Conservation (phyloP, 2,797 vertebrate species). For the Periophthalmus magnuspinnatus region DNA sequence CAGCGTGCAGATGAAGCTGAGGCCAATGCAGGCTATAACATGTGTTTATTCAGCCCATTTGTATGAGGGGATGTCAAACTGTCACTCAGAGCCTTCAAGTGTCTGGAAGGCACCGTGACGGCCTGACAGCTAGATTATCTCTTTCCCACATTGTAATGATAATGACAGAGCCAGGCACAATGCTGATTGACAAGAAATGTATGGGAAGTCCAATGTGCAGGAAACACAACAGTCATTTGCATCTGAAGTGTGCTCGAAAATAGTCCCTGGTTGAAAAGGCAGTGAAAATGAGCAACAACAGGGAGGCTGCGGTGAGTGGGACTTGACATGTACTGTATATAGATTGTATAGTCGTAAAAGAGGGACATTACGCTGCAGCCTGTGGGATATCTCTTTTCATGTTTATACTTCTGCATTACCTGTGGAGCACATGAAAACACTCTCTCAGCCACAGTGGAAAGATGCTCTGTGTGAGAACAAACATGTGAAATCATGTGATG, state of each 20-base stretch:
- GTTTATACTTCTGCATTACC: conserved; percentile 15
- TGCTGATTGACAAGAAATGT: conserved; percentile 42
- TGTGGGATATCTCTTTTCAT: not conserved
- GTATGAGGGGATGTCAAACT: conserved; percentile 29
- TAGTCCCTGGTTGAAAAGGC: conserved; percentile 6
- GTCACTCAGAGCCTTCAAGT: conserved; percentile 43
- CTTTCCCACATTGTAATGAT: conserved; percentile 25
- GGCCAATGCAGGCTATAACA: conserved; percentile 15
- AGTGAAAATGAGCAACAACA: not conserved
- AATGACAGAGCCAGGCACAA: conserved; percentile 18
- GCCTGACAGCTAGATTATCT: conserved; percentile 50
- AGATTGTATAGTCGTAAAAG: not conserved
- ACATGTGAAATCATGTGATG: conserved; percentile 41
- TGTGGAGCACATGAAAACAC: conserved; percentile 26
- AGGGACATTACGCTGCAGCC: conserved; percentile 9
- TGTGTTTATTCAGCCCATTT: conserved; percentile 29
- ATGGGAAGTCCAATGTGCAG: conserved; percentile 19
- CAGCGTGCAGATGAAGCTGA: conserved; percentile 4
- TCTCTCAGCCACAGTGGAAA: conserved; percentile 13
- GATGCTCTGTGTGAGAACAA: conserved; percentile 19
- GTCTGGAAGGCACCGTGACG: conserved; percentile 27
- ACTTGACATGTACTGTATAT: not conserved
- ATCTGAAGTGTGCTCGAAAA: conserved; percentile 12
- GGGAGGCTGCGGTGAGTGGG: conserved; percentile 2
- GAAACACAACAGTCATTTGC: conserved; percentile 24